Base-by-base conservation (phyloP, 2,888 invertebrate species). In the Leptinotarsa haldemani region DNA sequence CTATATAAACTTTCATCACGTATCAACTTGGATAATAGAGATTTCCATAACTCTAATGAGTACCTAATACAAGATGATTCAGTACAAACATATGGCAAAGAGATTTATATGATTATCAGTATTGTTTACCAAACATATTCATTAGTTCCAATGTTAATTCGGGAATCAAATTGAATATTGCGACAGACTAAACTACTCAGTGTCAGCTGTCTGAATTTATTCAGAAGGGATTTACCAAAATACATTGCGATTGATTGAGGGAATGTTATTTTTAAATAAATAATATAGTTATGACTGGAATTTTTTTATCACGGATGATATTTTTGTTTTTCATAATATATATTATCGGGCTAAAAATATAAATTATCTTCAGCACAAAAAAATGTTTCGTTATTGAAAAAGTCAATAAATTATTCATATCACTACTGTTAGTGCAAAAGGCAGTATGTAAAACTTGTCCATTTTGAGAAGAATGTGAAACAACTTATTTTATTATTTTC, bases 1-100 rank as follows among this genome's bases (percentile, higher is more conserved):
- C 40, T 40, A n/a, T 52, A 52, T 52, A 52, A 52, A n/a, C n/a
- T 52, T 52, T 16, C 52, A 52, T 52, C 40, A 40, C 12, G 40
- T 40, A 40, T 40, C 12, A 40, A 40, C 40, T 40, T 40, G 40
- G 40, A 40, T 40, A 40, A 40, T 40, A 40, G 40, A 40, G 40
- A 40, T 40, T 40, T 40, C 9, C 9, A 12, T 40, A 9, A 40
- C 40, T 9, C 40, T 40, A 40, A 40, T 40, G 3, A 40, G 9
- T 40, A n/a, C n/a, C n/a, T n/a, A 40, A 40, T 12, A 40, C 9
- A 40, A 40, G n/a, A 18, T 56, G 3, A 25, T n/a, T 61, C 30
- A 30, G 18, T 7, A 30, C 25, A 61, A 61, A 61, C 61, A 61
- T 61, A 61, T 61, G 61, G 61, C 61, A 61, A 30, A 61, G 40